These are phyloP conservation scores for Sebastolobus altivelis DNA, from an alignment of 2,797 vertebrate genomes.

Conservation along the genomic window DNA sequence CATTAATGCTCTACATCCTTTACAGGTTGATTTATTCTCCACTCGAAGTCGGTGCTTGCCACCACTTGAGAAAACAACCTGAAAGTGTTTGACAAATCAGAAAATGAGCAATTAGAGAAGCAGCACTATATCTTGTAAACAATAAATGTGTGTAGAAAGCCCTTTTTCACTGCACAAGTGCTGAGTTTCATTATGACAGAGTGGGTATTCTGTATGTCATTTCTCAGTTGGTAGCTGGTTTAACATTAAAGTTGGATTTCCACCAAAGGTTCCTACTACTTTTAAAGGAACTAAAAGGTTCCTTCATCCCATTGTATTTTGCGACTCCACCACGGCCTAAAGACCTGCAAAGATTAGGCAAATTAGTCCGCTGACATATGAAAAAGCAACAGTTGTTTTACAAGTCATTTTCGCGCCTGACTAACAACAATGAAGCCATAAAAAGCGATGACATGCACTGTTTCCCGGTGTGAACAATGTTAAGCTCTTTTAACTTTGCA, in stretches of 20 bases:
- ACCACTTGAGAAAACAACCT: constrained; percentile 36
- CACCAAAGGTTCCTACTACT: neutral
- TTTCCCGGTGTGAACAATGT: too few relatives aligned
- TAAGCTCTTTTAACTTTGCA: too few relatives aligned
- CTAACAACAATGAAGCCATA: too few relatives aligned
- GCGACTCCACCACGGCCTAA: too few relatives aligned
- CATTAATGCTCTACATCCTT: constrained; percentile 46
- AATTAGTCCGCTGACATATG: too few relatives aligned
- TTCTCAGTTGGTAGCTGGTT: neutral
- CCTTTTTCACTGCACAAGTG: neutral
- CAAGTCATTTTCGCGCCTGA: too few relatives aligned
- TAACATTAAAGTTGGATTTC: neutral
- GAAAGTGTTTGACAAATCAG: constrained; percentile 14
- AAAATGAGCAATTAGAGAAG: constrained; percentile 19
- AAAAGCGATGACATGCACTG: too few relatives aligned
- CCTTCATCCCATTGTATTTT: too few relatives aligned
- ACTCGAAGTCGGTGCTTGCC: constrained; percentile 28
- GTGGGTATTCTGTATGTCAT: constrained; percentile 70
- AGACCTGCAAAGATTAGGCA: too few relatives aligned
- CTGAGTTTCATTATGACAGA: constrained; percentile 69
- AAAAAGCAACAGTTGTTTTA: too few relatives aligned
- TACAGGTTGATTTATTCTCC: constrained; percentile 53
- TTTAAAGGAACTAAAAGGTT: too few relatives aligned
- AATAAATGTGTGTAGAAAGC: neutral
- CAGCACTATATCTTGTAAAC: neutral